These are phyloP conservation scores for Melipona quadrifasciata DNA, from an alignment of 1,140 invertebrate species.

Conservation along the genomic window DNA sequence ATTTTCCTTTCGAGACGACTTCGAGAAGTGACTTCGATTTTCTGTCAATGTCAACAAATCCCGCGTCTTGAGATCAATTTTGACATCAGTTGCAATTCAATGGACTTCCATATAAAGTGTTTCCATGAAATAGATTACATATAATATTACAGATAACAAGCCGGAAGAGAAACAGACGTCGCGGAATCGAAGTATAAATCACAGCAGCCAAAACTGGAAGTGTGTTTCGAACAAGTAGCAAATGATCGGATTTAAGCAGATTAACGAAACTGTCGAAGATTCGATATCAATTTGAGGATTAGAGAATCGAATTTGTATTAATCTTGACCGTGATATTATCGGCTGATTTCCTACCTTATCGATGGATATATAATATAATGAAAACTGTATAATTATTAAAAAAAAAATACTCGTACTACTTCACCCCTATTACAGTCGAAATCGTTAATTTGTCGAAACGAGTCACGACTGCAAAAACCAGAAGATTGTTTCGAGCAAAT, in stretches of 20 bases:
- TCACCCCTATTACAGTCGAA: neutral
- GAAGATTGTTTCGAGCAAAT: neutral
- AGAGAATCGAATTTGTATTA: constrained; percentile 4
- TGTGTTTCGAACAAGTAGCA: neutral
- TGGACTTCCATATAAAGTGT: too few relatives aligned
- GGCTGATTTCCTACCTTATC: neutral
- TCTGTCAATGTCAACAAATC: neutral
- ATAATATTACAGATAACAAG: too few relatives aligned
- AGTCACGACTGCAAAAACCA: too few relatives aligned
- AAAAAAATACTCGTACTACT: neutral
- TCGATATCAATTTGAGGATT: constrained; percentile 10
- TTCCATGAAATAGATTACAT: too few relatives aligned
- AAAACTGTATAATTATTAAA: too few relatives aligned
- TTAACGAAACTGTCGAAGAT: constrained; percentile 13
- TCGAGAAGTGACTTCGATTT: neutral
- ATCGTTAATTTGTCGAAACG: too few relatives aligned
- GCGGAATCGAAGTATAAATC: too few relatives aligned
- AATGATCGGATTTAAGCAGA: neutral
- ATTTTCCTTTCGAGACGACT: neutral
- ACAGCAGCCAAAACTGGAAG: neutral
- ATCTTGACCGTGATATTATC: neutral
- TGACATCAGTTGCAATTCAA: too few relatives aligned
- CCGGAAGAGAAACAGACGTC: too few relatives aligned
- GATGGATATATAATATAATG: too few relatives aligned
- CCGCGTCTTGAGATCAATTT: too few relatives aligned